Evolutionary conservation across 2,113 vertebrate genomes (phyloP), one percentile per base, ranked within the genome.

Genomic region (Amblyornis subalaris): DNA sequence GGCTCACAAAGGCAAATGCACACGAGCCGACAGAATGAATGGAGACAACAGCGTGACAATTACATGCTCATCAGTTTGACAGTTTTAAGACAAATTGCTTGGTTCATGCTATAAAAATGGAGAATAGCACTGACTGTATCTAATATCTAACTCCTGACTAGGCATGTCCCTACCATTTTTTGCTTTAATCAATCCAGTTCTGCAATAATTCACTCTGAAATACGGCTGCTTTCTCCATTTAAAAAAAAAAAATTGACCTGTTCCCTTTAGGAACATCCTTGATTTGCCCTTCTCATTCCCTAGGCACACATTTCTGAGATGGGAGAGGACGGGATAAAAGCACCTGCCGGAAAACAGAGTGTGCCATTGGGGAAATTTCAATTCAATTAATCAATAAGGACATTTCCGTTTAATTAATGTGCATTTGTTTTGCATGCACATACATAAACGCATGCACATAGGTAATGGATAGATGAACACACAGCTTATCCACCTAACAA

Each of bases 21-120:
- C 18, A 25, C 42, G 28, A 50, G 65, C 16, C 6, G 74, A 8
- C 9, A 31, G 81, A 67, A 19, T 87, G 93, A 96, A 95, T 85
- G 79, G 60, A 70, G 60, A 92, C 78, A 76, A n/a, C 71, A 85
- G 42, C 4, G 7, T 40, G 75, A 89, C 88, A 85, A 95, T 95
- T 94, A 94, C 88, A 95, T 74, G 94, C 88, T 85, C 95, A 74
- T 93, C 93, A 80, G 64, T 38, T 89, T 64, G 85, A 88, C 69
- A 70, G 88, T 47, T 71, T 79, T 40, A 83, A 85, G 69, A 89
- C 94, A 92, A 94, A 94, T 90, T 40, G 86, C 58, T 93, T 58
- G 42, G 33, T 79, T 89, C 67, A 40, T 44, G 64, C 71, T 38
- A 54, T 47, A 85, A 94, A 88, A 60, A 61, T 4, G 42, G 50